Percentiles rank a stretch among this genome's conserved stretches.
Evolutionary conservation across 2,113 vertebrate species (phyloP).

Genomic region (Bambusicola thoracicus): DNA sequence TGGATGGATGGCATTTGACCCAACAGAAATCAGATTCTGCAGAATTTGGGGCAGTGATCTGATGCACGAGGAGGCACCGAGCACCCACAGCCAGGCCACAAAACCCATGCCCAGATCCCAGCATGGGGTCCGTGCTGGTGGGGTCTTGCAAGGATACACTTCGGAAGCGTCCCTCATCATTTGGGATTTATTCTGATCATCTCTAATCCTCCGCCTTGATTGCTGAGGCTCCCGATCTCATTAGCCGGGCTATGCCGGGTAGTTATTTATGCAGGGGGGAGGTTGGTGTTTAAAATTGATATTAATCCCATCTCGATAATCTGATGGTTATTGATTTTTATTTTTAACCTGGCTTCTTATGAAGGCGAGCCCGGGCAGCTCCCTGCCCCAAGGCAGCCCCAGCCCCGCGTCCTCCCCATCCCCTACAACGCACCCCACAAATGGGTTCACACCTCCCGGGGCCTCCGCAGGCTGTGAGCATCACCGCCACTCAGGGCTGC

Average conservation of each 20-base stretch:
- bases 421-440: background rate
- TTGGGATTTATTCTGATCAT: slow-evolving; percentile 70
- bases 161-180: slow-evolving; percentile 30
- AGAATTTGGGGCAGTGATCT: rapidly evolving
- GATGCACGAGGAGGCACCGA: rapidly evolving
- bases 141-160: slow-evolving; percentile 60
- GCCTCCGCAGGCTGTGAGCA: background rate
- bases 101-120: background rate
- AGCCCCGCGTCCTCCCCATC: background rate
- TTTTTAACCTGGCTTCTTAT: slow-evolving; percentile 69
- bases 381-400: background rate
- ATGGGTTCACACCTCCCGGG: background rate
- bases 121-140: background rate
- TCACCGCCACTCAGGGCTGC: background rate
- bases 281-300: slow-evolving; percentile 58
- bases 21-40: background rate
- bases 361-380: slow-evolving; percentile 9
- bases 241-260: slow-evolving; percentile 37
- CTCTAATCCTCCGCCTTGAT: slow-evolving; percentile 58
- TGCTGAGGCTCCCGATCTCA: slow-evolving; percentile 70
- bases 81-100: background rate
- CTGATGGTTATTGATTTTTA: slow-evolving; percentile 72
- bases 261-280: background rate
- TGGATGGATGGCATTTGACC: background rate
- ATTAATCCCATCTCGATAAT: slow-evolving; percentile 75